These are phyloP conservation scores for Cryptomyrus ogoouensis DNA, from an alignment of 2,113 vertebrate species.

Conservation along the genomic window DNA sequence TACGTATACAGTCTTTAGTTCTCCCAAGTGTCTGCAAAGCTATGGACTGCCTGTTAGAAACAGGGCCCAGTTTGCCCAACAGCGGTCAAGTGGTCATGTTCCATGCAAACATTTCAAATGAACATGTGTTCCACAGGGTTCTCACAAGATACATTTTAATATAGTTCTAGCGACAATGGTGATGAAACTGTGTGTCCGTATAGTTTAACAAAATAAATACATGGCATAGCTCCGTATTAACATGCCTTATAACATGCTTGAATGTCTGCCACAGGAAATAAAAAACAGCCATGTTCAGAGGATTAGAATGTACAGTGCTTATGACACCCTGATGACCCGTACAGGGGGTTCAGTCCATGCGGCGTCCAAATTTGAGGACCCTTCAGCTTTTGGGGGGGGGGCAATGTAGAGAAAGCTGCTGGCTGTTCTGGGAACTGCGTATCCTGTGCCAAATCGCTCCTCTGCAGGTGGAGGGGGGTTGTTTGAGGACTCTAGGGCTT, in stretches of 20 bases:
- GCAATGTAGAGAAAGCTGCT: neutral
- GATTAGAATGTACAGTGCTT: too few relatives aligned
- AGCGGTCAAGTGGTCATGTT: neutral
- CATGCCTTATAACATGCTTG: neutral
- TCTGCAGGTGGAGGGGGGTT: neutral
- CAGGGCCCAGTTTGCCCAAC: neutral
- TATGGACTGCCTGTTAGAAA: neutral
- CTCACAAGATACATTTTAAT: neutral
- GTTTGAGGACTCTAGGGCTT: neutral
- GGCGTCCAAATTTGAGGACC: neutral
- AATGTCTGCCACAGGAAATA: neutral
- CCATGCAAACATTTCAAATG: neutral
- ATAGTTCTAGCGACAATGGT: neutral
- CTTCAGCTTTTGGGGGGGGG: neutral
- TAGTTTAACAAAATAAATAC: neutral
- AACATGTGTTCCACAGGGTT: neutral
- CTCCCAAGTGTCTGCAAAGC: neutral
- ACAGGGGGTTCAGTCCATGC: neutral
- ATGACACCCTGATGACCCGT: neutral
- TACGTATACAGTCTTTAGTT: neutral
- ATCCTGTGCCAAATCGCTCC: neutral
- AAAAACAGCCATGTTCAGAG: neutral
- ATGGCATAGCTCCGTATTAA: neutral
- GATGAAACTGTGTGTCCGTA: neutral
- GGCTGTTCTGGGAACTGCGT: neutral